Percentiles rank a stretch among this genome's conserved stretches.
Evolutionary conservation across 1,140 invertebrate species (phyloP).

Genomic region (Eulimnadia texana): DNA sequence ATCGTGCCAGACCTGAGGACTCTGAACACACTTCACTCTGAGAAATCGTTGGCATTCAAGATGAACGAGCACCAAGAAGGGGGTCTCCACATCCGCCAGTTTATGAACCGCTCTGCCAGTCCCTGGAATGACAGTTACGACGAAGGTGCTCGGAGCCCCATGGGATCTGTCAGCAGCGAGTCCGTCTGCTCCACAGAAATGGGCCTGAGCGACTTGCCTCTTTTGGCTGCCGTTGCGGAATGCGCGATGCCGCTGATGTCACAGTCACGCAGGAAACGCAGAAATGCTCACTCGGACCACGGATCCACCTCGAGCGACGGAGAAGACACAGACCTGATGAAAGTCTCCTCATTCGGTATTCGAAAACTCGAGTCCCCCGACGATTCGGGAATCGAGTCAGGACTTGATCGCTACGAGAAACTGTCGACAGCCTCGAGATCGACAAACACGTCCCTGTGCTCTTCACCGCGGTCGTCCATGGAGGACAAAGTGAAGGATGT

Average conservation of each 20-base stretch:
- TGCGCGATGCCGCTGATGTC: conserved; percentile 37
- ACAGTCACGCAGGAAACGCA: conserved; percentile 37
- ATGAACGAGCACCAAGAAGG: conserved; percentile 73
- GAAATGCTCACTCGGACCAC: conserved; percentile 39
- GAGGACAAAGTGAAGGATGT: conserved; percentile 48
- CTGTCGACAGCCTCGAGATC: conserved; percentile 36
- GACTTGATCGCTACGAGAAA: conserved; percentile 52
- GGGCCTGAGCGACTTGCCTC: conserved; percentile 43
- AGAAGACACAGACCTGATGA: conserved; percentile 9
- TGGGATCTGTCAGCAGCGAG: conserved; percentile 72
- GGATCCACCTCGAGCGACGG: conserved; percentile 60
- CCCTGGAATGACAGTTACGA: conserved; percentile 28
- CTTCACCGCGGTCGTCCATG: conserved; percentile 47
- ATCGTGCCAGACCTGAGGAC: conserved; percentile 90
- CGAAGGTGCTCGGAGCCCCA: conserved; percentile 63
- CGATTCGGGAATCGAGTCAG: conserved; percentile 82
- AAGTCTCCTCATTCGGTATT: conserved; percentile 24
- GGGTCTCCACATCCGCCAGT: conserved; percentile 41
- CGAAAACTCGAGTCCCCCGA: conserved; percentile 74
- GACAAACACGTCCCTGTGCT: conserved; percentile 26
- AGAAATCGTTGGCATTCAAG: conserved; percentile 87
- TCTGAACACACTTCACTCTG: conserved; percentile 87
- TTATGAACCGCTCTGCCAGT: conserved; percentile 17
- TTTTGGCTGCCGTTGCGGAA: conserved; percentile 11
- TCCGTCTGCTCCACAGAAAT: conserved; percentile 49